phyloP scores from a whole-genome alignment of 2,113 vertebrate genomes.

The Prionailurus viverrinus region DNA sequence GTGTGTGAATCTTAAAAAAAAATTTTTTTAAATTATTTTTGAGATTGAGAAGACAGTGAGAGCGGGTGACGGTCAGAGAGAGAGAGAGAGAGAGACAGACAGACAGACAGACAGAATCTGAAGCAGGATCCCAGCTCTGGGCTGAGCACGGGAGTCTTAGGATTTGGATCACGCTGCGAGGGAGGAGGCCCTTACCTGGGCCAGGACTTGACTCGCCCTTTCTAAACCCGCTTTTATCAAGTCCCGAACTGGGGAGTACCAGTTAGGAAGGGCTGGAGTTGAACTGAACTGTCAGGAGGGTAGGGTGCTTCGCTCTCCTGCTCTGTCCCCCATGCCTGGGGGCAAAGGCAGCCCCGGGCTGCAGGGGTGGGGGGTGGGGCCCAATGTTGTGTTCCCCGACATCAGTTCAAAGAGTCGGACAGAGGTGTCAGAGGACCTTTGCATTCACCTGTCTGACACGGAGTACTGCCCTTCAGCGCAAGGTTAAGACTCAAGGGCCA shows the following conservation, averaged over 20 bases:
- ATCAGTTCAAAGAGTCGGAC: not conserved
- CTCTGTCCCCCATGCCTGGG: not conserved
- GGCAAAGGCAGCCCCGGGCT: not conserved
- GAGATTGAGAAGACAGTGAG: no score
- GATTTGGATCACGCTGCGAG: not conserved
- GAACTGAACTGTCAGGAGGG: not conserved
- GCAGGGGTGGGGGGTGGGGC: not conserved
- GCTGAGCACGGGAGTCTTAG: not conserved
- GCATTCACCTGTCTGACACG: not conserved
- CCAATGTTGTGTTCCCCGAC: not conserved
- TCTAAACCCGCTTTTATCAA: not conserved
- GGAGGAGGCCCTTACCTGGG: not conserved
- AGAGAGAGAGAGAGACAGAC: no score
- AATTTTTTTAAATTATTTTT: no score
- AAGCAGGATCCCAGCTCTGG: no score
- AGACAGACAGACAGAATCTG: no score
- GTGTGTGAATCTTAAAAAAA: not conserved
- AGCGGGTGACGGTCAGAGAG: no score
- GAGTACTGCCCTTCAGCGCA: not conserved
- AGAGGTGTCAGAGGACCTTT: not conserved
- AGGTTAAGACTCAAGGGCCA: not conserved
- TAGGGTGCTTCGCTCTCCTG: not conserved
- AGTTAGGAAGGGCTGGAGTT: not conserved
- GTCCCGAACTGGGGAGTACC: not conserved
- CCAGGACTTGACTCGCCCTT: not conserved